phyloP scores from a whole-genome alignment of 2,113 vertebrate species.

The Asarcornis scutulata region DNA sequence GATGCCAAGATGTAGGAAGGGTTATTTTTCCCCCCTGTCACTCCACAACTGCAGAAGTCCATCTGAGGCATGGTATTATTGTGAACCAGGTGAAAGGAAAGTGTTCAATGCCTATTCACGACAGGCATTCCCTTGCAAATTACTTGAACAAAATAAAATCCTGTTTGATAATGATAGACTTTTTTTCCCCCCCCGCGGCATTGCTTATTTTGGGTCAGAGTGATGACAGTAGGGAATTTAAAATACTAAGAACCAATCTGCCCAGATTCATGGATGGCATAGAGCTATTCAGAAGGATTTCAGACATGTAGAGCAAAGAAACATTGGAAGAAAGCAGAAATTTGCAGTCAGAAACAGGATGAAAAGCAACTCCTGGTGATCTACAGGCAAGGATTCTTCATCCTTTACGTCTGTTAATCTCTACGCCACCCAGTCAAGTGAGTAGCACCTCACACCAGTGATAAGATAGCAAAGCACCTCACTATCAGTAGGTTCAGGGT shows the following conservation, averaged over 20 bases:
- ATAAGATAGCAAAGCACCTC: not conserved
- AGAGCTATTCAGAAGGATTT: not conserved
- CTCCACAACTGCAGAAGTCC: not conserved
- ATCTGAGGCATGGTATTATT: not conserved
- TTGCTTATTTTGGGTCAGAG: not conserved
- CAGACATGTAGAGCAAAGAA: not conserved
- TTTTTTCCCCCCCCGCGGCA: not conserved
- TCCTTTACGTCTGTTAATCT: not conserved
- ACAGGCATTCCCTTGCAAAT: not conserved
- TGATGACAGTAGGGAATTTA: not conserved
- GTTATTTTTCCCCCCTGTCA: not conserved
- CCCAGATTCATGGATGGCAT: not conserved
- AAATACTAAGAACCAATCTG: slow-evolving; percentile 9
- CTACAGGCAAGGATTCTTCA: not conserved
- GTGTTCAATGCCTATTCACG: not conserved
- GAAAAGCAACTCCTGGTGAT: not conserved
- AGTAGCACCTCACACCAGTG: not conserved
- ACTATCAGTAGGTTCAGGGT: not conserved
- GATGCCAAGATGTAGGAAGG: not conserved
- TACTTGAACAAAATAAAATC: not conserved
- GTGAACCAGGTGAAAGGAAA: not conserved
- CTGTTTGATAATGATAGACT: not conserved
- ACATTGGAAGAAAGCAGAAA: not conserved
- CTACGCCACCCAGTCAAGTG: not conserved
- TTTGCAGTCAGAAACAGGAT: not conserved